A percentile compares a stretch with the other conserved stretches of the same genome.
phyloP scores from a whole-genome alignment of 2,888 invertebrate species.

The Athalia cordata region DNA sequence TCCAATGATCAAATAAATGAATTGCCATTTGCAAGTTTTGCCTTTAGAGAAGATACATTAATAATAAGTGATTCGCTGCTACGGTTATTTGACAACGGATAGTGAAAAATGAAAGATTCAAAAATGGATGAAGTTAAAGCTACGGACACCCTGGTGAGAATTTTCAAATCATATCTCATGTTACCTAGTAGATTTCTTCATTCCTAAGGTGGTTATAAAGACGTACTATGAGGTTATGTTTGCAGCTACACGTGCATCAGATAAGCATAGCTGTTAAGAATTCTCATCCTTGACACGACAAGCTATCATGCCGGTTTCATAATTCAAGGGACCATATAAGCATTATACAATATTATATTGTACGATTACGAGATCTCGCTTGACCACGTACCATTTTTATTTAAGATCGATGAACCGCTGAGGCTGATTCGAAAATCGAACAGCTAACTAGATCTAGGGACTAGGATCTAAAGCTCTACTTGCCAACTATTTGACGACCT shows the following conservation, averaged over 20 bases:
- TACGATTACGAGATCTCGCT: not conserved
- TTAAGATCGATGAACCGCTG: not conserved
- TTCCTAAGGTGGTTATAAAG: not conserved
- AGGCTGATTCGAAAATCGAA: not conserved
- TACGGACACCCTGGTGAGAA: conserved; percentile 9
- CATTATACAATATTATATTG: no score
- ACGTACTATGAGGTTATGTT: conserved; percentile 17
- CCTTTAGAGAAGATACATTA: no score
- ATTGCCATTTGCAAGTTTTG: not conserved
- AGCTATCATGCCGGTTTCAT: not conserved
- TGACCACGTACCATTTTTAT: not conserved
- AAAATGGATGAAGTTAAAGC: conserved; percentile 10
- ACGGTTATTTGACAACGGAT: not conserved
- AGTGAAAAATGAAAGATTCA: not conserved
- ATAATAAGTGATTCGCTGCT: no score
- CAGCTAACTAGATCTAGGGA: no score
- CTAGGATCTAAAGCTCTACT: no score
- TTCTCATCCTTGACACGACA: not conserved
- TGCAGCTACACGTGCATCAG: conserved; percentile 8
- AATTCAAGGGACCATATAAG: not conserved
- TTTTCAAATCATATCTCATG: not conserved
- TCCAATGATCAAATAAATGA: not conserved
- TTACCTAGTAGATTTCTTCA: not conserved
- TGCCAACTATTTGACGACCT: no score
- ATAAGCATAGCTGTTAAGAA: not conserved